Base-by-base conservation (phyloP, 2,113 vertebrate species). In the Condylura cristata region DNA sequence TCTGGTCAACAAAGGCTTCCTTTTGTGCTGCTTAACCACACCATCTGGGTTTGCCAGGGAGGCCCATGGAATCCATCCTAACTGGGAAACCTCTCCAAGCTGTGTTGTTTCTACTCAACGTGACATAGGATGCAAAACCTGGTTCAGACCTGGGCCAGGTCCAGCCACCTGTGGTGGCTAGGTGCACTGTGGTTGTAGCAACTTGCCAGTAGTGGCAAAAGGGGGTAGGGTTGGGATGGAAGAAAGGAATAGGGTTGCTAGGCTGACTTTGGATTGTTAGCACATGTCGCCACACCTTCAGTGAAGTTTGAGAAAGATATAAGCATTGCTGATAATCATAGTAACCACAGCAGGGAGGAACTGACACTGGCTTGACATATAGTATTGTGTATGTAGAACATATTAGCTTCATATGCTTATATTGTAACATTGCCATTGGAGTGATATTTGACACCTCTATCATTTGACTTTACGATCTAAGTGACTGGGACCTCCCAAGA, bases 161-260 rank as follows among this genome's bases (percentile, higher is more conserved):
- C 17, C 48, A 51, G 48, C 48, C 14, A 48, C 51, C 20, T 22
- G 20, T 32, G 11, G 24, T 4, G 20, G 13, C 20, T 56, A 53
- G 8, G 20, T 5, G 0, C 24, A 18, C 4, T 0, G 10, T 22
- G 2, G 30, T 3, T 0, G 53, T n/a, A 39, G 6, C 5, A 8
- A n/a, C 81, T 48, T 74, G 28, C 26, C n/a, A 76, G 34, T 7
- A 44, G 2, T 2, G 24, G 16, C 65, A 30, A 32, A 11, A 34
- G 37, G 1, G 0, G 14, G 5, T 1, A 0, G 12, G 30, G 9
- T n/a, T 41, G 12, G 41, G 2, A 37, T 14, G 16, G 39, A 18
- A 22, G 51, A 34, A 83, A 68, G 11, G 20, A 66, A 8, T 14
- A 6, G 46, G 24, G 11, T 78, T 39, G 24, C 48, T 16, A 51